These are phyloP conservation scores for Ptychoptera albimana DNA, from an alignment of 2,888 invertebrate species.

Conservation along the genomic window DNA sequence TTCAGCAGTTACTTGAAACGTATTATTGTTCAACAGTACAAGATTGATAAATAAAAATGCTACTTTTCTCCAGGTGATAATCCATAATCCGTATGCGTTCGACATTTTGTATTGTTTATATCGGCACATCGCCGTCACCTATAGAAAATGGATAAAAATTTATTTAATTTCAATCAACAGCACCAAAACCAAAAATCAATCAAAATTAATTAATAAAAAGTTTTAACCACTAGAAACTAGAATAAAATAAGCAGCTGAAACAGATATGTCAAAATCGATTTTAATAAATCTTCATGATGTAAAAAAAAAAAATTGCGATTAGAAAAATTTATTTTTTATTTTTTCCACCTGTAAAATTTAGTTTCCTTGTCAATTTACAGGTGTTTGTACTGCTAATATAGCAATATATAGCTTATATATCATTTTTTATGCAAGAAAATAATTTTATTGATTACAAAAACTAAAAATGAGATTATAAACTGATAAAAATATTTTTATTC, in stretches of 20 bases:
- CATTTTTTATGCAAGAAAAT: too few relatives aligned
- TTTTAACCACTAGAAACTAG: too few relatives aligned
- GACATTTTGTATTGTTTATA: conserved; percentile 1
- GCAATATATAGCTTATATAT: too few relatives aligned
- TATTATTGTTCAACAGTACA: background rate
- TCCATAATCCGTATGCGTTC: conserved; percentile 2
- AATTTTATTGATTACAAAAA: too few relatives aligned
- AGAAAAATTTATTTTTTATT: background rate
- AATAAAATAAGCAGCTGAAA: too few relatives aligned
- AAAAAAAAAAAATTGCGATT: background rate
- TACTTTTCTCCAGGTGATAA: conserved; percentile 1
- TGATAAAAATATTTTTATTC: too few relatives aligned
- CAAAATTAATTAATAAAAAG: too few relatives aligned
- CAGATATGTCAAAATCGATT: too few relatives aligned
- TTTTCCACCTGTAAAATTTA: background rate
- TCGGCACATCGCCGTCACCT: conserved; percentile 1
- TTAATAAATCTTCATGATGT: too few relatives aligned
- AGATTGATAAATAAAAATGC: background rate
- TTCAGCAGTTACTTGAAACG: background rate
- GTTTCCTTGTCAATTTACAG: too few relatives aligned
- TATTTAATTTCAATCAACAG: background rate
- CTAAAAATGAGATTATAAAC: too few relatives aligned
- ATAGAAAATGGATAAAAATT: background rate
- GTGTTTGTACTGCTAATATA: too few relatives aligned
- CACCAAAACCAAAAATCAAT: background rate